These are phyloP conservation scores for Zonitis immaculata DNA, from an alignment of 2,888 invertebrate genomes.

Conservation along the genomic window DNA sequence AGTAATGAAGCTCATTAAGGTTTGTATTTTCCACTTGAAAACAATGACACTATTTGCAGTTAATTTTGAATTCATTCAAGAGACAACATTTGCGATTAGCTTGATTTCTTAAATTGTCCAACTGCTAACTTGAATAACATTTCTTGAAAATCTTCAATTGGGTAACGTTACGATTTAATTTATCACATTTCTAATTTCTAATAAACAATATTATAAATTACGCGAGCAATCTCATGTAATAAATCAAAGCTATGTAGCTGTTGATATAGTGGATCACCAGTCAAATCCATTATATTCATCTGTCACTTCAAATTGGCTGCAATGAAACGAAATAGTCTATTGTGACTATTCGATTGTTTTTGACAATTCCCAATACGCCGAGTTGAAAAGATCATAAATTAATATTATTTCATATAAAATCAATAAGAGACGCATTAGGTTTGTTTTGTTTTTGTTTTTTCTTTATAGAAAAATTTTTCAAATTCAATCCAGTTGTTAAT, in stretches of 20 bases:
- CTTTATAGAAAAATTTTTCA: no score
- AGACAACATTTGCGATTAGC: not conserved
- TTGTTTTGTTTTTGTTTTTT: no score
- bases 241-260: not conserved
- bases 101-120: not conserved
- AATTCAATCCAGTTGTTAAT: no score
- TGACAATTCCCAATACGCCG: no score
- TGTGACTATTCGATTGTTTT: not conserved
- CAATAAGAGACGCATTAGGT: no score
- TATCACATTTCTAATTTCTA: no score
- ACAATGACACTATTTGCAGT: not conserved
- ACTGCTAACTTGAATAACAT: not conserved
- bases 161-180: no score
- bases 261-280: not conserved
- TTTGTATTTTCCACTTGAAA: not conserved
- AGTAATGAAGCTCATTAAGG: not conserved
- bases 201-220: not conserved
- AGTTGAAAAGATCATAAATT: no score
- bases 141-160: not conserved
- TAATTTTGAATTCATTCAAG: not conserved
- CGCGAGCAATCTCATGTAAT: not conserved
- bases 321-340: not conserved
- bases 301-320: not conserved
- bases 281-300: not conserved
- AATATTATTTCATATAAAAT: no score